Evolutionary conservation across 1,140 invertebrate genomes (phyloP).

Genomic region (Ips typographus): DNA sequence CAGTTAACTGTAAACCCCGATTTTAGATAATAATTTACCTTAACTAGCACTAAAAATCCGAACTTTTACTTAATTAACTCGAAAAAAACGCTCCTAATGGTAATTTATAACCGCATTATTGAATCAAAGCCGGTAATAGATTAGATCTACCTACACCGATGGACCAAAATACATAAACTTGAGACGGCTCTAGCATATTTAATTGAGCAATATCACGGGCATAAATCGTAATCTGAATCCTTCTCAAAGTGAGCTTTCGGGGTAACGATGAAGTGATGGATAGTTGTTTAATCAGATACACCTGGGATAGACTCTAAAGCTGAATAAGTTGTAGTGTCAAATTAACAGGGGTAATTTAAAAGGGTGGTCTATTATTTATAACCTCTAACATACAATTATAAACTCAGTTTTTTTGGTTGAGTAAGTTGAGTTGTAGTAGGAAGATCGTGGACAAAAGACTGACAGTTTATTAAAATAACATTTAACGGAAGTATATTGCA

Average conservation of each 20-base stretch:
- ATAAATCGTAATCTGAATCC: slow-evolving; percentile 1
- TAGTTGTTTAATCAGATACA: slow-evolving; percentile 3
- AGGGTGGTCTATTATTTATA: too few relatives aligned
- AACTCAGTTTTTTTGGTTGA: too few relatives aligned
- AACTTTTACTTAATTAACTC: slow-evolving; percentile 2
- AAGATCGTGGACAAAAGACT: too few relatives aligned
- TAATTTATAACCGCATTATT: not conserved
- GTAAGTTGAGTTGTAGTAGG: too few relatives aligned
- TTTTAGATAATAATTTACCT: slow-evolving; percentile 1
- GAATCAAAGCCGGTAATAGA: not conserved
- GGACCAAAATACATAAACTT: not conserved
- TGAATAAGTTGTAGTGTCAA: too few relatives aligned
- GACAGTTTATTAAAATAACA: too few relatives aligned
- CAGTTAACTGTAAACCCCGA: not conserved
- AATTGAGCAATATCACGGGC: slow-evolving; percentile 2
- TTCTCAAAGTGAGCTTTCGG: not conserved
- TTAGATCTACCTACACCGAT: not conserved
- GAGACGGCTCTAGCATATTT: not conserved
- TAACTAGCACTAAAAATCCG: slow-evolving; percentile 1
- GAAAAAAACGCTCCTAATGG: not conserved
- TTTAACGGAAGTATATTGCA: too few relatives aligned
- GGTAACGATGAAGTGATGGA: not conserved
- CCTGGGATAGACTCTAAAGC: not conserved
- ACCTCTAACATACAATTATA: too few relatives aligned
- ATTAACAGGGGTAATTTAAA: too few relatives aligned